phyloP scores from a whole-genome alignment of 2,113 vertebrate species.

The Columba janthina region DNA sequence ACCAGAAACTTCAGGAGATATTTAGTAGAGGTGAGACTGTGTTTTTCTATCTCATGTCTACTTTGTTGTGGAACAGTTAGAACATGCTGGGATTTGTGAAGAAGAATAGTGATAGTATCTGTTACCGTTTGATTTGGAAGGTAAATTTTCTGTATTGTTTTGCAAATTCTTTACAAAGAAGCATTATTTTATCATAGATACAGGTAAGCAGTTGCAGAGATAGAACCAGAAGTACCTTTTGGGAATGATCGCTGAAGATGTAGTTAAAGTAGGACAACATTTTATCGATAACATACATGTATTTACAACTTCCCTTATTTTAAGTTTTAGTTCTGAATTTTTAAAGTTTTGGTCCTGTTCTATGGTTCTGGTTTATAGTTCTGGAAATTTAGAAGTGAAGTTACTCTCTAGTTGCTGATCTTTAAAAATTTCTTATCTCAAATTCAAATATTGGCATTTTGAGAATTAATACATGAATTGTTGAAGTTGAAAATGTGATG shows the following conservation, averaged over 20 bases:
- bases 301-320: background rate
- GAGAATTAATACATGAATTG: background rate
- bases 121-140: background rate
- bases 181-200: background rate
- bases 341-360: background rate
- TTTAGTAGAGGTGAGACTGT: conserved; percentile 89
- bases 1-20: conserved; percentile 96
- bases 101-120: background rate
- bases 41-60: conserved; percentile 31
- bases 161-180: background rate
- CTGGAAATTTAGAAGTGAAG: background rate
- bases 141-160: background rate
- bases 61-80: background rate
- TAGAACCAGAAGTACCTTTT: background rate
- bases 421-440: background rate
- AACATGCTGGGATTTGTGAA: background rate
- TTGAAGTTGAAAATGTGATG: background rate
- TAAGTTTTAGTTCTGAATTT: background rate
- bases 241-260: background rate
- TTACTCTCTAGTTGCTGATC: background rate
- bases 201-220: background rate
- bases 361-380: background rate
- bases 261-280: background rate
- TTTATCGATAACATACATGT: background rate
- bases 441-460: background rate